Percentiles rank a stretch among this genome's conserved stretches.
Conservation (phyloP, 2,797 vertebrate genomes). For the Phrynocephalus forsythii region DNA sequence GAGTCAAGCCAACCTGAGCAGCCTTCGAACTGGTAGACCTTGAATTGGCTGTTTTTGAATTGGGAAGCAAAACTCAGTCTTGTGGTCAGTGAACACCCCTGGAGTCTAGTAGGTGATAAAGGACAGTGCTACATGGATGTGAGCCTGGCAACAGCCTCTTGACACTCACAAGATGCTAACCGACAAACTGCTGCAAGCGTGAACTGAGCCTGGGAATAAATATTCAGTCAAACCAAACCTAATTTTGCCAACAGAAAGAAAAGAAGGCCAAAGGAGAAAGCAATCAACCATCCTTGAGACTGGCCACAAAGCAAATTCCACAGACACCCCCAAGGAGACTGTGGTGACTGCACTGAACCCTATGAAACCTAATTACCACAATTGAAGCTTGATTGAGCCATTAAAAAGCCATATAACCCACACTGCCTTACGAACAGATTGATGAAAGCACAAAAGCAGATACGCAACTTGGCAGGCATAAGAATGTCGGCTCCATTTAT, state of each 20-base stretch:
- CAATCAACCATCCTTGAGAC: not conserved
- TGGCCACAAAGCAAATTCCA: constrained; percentile 33
- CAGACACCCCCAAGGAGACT: not conserved
- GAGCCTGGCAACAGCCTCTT: not conserved
- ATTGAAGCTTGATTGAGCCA: not conserved
- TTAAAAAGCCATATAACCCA: not conserved
- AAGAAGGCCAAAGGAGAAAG: not conserved
- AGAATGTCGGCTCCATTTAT: constrained; percentile 45
- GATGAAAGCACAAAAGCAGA: constrained; percentile 26
- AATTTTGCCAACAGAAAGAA: not conserved
- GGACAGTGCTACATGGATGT: not conserved
- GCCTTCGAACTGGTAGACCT: too few species aligned
- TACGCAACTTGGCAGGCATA: constrained; percentile 22
- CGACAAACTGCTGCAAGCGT: not conserved
- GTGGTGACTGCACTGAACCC: not conserved
- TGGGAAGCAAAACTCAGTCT: too few species aligned
- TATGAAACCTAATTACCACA: constrained; percentile 31
- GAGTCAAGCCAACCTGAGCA: too few species aligned
- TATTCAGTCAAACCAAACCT: not conserved
- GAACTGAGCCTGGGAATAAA: not conserved
- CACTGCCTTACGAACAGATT: constrained; percentile 19
- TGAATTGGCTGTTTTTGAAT: too few species aligned
- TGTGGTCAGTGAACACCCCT: too few species aligned
- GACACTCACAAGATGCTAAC: not conserved
- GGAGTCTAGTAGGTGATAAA: not conserved